phyloP scores from a whole-genome alignment of 2,888 invertebrate genomes.

The Chrysodeixis includens region DNA sequence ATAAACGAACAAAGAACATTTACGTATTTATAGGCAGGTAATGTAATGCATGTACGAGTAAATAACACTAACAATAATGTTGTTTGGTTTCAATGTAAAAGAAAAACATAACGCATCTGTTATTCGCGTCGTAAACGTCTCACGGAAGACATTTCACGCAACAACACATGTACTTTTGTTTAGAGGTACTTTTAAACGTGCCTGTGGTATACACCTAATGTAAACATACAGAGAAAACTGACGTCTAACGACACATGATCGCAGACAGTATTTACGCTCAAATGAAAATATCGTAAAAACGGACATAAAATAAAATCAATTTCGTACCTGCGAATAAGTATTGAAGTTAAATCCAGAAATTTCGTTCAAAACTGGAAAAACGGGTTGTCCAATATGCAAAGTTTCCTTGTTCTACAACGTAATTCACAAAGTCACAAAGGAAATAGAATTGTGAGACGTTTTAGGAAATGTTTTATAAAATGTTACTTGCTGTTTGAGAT shows the following conservation, averaged over 20 bases:
- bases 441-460: neutral
- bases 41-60: neutral
- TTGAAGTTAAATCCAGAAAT: neutral
- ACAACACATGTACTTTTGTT: neutral
- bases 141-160: neutral
- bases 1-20: slow-evolving; percentile 26
- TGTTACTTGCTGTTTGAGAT: neutral
- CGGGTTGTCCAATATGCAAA: neutral
- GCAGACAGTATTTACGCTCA: slow-evolving; percentile 1
- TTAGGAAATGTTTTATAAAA: neutral
- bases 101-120: slow-evolving; percentile 7
- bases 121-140: neutral
- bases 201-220: neutral
- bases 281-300: neutral
- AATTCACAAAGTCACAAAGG: neutral
- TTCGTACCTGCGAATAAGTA: neutral
- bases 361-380: neutral
- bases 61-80: slow-evolving; percentile 7
- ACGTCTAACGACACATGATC: slow-evolving; percentile 3
- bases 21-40: neutral
- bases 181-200: neutral
- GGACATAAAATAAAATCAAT: neutral
- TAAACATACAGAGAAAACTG: neutral
- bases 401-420: neutral
- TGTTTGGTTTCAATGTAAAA: slow-evolving; percentile 8